Percentiles rank a stretch among this genome's conserved stretches.
Evolutionary conservation across 1,140 invertebrate species (phyloP).

Genomic region (Parapsyche elsis): DNA sequence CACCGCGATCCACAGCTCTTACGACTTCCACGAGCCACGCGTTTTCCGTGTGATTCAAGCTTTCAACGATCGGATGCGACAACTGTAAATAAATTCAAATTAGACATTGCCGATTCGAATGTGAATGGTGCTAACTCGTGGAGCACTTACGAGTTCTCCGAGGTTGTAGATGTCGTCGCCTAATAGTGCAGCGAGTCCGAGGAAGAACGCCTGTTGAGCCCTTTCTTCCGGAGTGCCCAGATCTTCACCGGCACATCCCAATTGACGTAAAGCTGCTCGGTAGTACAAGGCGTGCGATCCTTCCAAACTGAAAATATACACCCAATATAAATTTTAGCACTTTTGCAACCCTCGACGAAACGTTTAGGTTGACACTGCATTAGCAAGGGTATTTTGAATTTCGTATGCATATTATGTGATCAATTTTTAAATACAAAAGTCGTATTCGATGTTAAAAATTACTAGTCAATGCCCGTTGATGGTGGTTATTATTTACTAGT

Average conservation of each 20-base stretch:
- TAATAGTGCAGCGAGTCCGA: slow-evolving; percentile 92
- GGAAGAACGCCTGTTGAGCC: slow-evolving; percentile 87
- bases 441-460: too few species aligned
- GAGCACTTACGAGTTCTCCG: slow-evolving; percentile 89
- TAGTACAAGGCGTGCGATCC: slow-evolving; percentile 95
- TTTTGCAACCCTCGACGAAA: too few species aligned
- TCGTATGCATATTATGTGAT: background rate
- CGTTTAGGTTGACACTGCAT: too few species aligned
- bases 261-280: slow-evolving; percentile 91
- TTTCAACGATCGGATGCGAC: slow-evolving; percentile 92
- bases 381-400: too few species aligned
- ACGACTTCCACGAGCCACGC: slow-evolving; percentile 92
- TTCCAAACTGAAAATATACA: slow-evolving; percentile 70
- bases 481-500: too few species aligned
- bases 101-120: slow-evolving; percentile 7
- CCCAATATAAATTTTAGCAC: too few species aligned
- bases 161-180: slow-evolving; percentile 98
- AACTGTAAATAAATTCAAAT: slow-evolving; percentile 67
- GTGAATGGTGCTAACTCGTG: too few species aligned
- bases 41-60: slow-evolving; percentile 83
- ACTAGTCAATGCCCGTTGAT: too few species aligned
- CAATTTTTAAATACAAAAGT: too few species aligned
- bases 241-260: slow-evolving; percentile 90
- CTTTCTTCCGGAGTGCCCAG: slow-evolving; percentile 75
- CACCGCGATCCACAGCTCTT: slow-evolving; percentile 92